Conservation (phyloP, 2,113 vertebrate genomes). For the Hemichromis elongatus region DNA sequence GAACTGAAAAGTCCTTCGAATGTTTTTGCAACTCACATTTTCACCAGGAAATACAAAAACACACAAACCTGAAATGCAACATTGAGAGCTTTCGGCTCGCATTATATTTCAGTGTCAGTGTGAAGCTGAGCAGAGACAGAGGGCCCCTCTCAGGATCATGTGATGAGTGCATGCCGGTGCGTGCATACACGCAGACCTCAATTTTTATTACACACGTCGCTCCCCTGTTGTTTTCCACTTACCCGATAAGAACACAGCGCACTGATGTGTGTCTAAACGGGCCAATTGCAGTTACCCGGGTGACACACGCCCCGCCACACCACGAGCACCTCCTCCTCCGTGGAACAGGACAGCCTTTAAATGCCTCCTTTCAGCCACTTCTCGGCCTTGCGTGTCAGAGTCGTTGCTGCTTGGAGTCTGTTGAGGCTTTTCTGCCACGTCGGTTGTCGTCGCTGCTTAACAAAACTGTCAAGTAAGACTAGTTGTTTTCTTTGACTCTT, state of each 20-base stretch:
- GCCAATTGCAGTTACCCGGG: constrained; percentile 52
- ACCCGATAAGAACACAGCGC: constrained; percentile 6
- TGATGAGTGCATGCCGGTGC: not conserved
- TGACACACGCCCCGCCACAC: constrained; percentile 59
- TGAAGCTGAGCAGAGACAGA: not conserved
- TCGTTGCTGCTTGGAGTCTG: not conserved
- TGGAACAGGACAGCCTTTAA: constrained; percentile 26
- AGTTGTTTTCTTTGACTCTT: not conserved
- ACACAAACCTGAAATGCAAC: constrained; percentile 39
- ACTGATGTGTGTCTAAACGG: not conserved
- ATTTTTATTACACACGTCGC: not conserved
- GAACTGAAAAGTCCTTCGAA: not conserved
- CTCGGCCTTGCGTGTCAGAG: constrained; percentile 22
- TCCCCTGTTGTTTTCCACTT: not conserved
- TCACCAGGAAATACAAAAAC: not conserved
- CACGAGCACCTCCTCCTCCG: constrained; percentile 39
- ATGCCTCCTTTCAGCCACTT: not conserved
- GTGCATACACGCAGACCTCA: not conserved
- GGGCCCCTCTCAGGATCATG: not conserved
- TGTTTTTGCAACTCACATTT: not conserved
- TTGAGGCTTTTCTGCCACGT: not conserved
- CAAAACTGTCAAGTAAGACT: constrained; percentile 46
- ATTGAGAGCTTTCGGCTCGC: not conserved
- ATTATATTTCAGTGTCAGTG: not conserved
- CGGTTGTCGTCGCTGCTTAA: not conserved